Base-by-base conservation (phyloP, 2,888 invertebrate genomes). In the Drosophila robusta region DNA sequence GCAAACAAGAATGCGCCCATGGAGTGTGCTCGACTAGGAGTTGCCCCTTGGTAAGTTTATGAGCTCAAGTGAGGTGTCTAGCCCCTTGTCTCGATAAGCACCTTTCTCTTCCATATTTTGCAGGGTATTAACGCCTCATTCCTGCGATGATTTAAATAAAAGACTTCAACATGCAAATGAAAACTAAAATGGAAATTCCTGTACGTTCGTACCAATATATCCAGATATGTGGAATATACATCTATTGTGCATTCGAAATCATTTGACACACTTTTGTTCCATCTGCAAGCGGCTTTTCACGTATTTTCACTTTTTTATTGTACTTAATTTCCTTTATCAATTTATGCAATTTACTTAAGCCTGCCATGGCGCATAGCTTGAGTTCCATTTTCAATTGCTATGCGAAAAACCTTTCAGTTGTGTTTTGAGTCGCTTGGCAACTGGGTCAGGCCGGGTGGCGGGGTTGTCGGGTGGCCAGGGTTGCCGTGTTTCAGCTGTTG, bases 281-380 rank as follows among this genome's bases (percentile, higher is more conserved):
- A 9, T 36, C 9, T 52, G 12, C 45, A 34, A 26, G 38, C 36
- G 29, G 29, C 22, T 44, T 63, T 63, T 24, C 65, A 64, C 16
- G 24, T 34, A 32, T 64, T 22, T 47, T 22, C 24, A 9, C 38
- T 26, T 22, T 18, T 36, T 12, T 34, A 16, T 64, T 36, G 24
- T 9, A 11, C 6, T 32, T 50, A 2, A 38, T 4, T 12, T 0
- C 24, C 50, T 49, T 11, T 26, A 38, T 32, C n/a, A 44, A 44
- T 47, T 68, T 26, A 52, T 68, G 52, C 47, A 58, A 52, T 52
- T 68, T 42, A 44, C 47, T 68, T 60, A 68, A 52, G 49, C 70
- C n/a, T 50, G 49, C 22, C 26, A 49, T 38, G 18, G 16, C 11
- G 42, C 51, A 52, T 46, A n/a, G 41, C 49, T 26, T 42, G 39